Evolutionary conservation across 2,888 invertebrate genomes (phyloP), one percentile per base, ranked within the genome.

Genomic region (Macaria liturata): DNA sequence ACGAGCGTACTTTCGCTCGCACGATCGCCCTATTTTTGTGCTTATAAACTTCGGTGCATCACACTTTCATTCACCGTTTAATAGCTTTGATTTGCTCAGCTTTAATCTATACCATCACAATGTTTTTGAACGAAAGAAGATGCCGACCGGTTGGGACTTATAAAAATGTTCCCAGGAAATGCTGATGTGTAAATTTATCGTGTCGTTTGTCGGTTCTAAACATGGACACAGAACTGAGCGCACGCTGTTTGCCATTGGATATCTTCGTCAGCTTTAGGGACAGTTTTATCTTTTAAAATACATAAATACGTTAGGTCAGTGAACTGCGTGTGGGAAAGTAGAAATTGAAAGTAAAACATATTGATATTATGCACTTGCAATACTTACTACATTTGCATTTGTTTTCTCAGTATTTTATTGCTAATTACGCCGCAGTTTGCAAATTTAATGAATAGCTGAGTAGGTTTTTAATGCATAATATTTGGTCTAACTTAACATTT

Each of bases 1-100:
- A 85, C 82, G 84, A 81, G 75, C 76, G 69, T 74, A 84, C 88
- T 90, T 90, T 90, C 89, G 75, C 81, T 75, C 63, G 75, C 88
- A 88, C 86, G 88, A 84, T 68, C 76, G 84, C 69, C 83, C 86
- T 78, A 83, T 86, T 81, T 80, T 70, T 75, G 67, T 65, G 69
- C 69, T 67, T 71, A 65, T 68, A 71, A 75, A 74, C 78, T 72
- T 66, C 69, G 67, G 71, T 75, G 74, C 81, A 78, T 81, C 73
- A 73, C 73, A 82, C 78, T 82, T 83, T 79, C 80, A 73, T 78
- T 74, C 64, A 61, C 62, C 55, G 31, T 57, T 64, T 61, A 44
- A 46, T 52, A 6, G 32, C 40, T 57, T 52, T 44, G 46, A 46
- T 61, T 48, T 43, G 49, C 49, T 52, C 50, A 9, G 44, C 5